phyloP scores from a whole-genome alignment of 2,113 vertebrate genomes.

The Nanorana parkeri region DNA sequence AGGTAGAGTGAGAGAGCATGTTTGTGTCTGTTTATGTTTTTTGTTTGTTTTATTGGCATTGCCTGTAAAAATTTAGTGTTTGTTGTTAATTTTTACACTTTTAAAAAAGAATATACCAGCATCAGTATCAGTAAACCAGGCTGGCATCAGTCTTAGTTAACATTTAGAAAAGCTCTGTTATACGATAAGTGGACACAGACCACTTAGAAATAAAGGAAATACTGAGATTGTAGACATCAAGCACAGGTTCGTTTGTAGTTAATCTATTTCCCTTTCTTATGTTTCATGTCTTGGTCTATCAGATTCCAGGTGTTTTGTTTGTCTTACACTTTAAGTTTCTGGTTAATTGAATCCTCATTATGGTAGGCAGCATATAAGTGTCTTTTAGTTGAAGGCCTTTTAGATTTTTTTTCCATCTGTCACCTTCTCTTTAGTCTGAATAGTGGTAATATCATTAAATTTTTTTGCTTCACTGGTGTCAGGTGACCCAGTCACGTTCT shows the following conservation, averaged over 20 bases:
- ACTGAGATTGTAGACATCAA: background rate
- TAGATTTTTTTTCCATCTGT: conserved; percentile 25
- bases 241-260: background rate
- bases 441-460: conserved; percentile 9
- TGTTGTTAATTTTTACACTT: too few species aligned
- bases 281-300: background rate
- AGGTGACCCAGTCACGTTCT: conserved; percentile 46
- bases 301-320: background rate
- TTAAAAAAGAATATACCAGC: too few species aligned
- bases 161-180: too few species aligned
- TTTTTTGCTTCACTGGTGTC: conserved; percentile 48
- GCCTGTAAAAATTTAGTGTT: too few species aligned
- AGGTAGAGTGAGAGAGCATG: too few species aligned
- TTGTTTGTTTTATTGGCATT: too few species aligned
- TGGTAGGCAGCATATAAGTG: conserved; percentile 2
- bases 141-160: too few species aligned
- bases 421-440: conserved; percentile 24
- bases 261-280: background rate
- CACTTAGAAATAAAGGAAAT: too few species aligned
- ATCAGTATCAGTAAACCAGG: too few species aligned
- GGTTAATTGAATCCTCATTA: background rate
- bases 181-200: too few species aligned
- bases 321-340: background rate
- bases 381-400: background rate
- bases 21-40: too few species aligned